Percentiles rank a stretch among this genome's conserved stretches.
These are phyloP conservation scores for Ciona savignyi DNA, from an alignment of 23 tunicate genomes.

Conservation along the genomic window DNA sequence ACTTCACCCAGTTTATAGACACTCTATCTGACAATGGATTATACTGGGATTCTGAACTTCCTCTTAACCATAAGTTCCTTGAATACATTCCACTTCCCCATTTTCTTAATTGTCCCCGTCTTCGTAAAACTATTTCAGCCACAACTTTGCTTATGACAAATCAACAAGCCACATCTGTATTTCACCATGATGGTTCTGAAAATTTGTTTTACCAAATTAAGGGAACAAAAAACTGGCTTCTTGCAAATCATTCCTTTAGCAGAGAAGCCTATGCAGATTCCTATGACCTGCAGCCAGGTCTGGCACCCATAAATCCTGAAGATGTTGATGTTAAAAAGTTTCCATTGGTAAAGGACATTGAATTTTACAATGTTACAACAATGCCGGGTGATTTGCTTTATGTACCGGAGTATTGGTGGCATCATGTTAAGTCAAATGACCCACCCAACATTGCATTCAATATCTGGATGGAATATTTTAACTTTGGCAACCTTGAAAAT, in stretches of 20 bases:
- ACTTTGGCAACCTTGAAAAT: not conserved
- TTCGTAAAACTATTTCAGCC: not conserved
- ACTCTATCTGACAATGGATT: not conserved
- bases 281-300: not conserved
- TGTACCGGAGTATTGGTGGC: conserved; percentile 39
- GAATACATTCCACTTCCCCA: conserved; percentile 17
- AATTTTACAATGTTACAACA: conserved; percentile 18
- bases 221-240: conserved; percentile 21
- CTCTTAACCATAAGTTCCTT: conserved; percentile 1
- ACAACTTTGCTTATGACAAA: conserved; percentile 16
- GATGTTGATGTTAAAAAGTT: conserved; percentile 7
- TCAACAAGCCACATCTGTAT: conserved; percentile 19
- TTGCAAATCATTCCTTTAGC: conserved; percentile 10
- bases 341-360: conserved; percentile 14
- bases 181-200: conserved; percentile 33
- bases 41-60: conserved; percentile 31
- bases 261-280: conserved; percentile 20
- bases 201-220: conserved; percentile 16
- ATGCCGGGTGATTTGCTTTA: conserved; percentile 30
- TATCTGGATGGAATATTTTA: conserved; percentile 9
- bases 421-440: conserved; percentile 10
- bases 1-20: conserved; percentile 7
- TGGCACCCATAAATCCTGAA: conserved; percentile 29
- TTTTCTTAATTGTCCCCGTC: not conserved
- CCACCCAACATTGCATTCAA: conserved; percentile 19